Base-by-base conservation (phyloP, 2,888 invertebrate species). In the Heliconius cydno region DNA sequence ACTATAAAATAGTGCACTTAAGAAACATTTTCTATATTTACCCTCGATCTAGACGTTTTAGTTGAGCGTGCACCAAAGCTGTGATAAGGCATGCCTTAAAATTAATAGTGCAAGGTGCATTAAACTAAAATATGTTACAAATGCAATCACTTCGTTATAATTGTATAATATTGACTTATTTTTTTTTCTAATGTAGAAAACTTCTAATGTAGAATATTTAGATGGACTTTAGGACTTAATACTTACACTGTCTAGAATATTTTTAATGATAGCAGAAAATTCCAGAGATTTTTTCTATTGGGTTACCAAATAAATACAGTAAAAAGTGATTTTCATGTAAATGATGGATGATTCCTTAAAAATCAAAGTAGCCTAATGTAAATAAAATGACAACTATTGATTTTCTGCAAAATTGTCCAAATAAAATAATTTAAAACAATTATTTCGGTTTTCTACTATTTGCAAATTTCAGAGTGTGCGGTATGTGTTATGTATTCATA, bases 21-120 rank as follows among this genome's bases (percentile, higher is more conserved):
- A 65, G 34, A 75, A 75, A 65, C 13, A 65, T 38, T 28, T 70
- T 70, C 70, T 75, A 41, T 75, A 75, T 66, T 65, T 75, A 75
- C 75, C 75, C 65, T 30, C 66, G 34, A 34, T 13, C 34, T 38
- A 75, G 65, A 22, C 41, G 65, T 46, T 28, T 41, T 63, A 74
- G 25, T 34, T 4, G 74, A 75, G 67, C 78, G 78, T 78, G 78
- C 74, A 60, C 19, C 57, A 19, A 74, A 78, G 78, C 67, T 57
- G 78, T 67, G 74, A 66, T 78, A 72, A 72, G 73, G 67, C 78
- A 78, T 74, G 78, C 73, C 52, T 73, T 78, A 66, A 34, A 52
- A 73, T 66, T 57, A 65, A 63, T 22, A 75, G 75, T 65, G 41
- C 28, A 34, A 78, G 65, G 60, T 77, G 28, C 15, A 63, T 75